A percentile compares a stretch with the other conserved stretches of the same genome.
Evolutionary conservation across 2,888 invertebrate genomes (phyloP).

Genomic region (Prosapia bicincta): DNA sequence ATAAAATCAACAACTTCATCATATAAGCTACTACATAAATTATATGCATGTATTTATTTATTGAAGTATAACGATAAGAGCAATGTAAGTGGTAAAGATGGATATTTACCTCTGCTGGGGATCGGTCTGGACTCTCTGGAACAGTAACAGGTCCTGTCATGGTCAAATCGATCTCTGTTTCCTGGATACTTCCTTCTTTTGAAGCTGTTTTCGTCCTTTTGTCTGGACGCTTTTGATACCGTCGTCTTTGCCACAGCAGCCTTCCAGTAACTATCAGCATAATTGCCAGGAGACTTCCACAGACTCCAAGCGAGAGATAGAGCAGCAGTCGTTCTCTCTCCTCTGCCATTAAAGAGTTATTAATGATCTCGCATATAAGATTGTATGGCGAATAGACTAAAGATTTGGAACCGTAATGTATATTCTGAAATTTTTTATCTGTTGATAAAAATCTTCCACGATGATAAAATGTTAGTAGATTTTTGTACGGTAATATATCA

Average conservation of each 20-base stretch:
- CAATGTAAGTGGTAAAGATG: too few species aligned
- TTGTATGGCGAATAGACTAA: too few species aligned
- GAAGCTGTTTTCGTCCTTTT: slow-evolving; percentile 34
- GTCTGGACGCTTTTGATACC: slow-evolving; percentile 42
- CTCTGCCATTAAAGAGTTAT: not conserved
- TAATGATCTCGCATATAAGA: too few species aligned
- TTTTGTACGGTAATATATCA: too few species aligned
- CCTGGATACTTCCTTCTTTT: slow-evolving; percentile 77
- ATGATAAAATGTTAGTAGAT: too few species aligned
- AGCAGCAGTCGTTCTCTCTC: not conserved
- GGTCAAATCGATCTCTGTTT: slow-evolving; percentile 73
- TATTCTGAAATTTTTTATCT: too few species aligned
- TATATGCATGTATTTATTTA: too few species aligned
- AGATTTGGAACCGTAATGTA: too few species aligned
- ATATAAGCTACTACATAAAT: too few species aligned
- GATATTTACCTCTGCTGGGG: slow-evolving; percentile 34
- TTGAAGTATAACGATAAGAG: too few species aligned
- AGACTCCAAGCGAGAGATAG: not conserved
- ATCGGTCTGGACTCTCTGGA: slow-evolving; percentile 19
- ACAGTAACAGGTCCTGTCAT: slow-evolving; percentile 55
- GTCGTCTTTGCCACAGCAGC: slow-evolving; percentile 63
- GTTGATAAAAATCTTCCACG: too few species aligned
- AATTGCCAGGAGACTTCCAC: not conserved
- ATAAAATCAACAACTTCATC: too few species aligned
- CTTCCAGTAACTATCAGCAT: slow-evolving; percentile 56